Evolutionary conservation across 2,888 invertebrate genomes (phyloP).

Genomic region (Lapara coniferarum): DNA sequence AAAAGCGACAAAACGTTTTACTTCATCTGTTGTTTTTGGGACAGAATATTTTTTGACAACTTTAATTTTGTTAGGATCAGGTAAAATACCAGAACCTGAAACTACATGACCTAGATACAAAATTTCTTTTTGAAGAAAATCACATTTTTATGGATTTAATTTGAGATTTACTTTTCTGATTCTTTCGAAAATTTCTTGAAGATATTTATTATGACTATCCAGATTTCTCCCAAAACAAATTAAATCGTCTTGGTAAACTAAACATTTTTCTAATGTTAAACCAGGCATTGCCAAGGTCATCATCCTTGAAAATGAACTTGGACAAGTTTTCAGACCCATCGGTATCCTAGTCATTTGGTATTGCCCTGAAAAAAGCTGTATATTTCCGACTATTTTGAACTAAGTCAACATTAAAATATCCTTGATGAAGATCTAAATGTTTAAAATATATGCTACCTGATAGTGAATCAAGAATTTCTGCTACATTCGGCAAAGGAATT

Average conservation of each 20-base stretch:
- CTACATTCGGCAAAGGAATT: background rate
- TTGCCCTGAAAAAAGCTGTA: background rate
- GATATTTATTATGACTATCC: slow-evolving; percentile 2
- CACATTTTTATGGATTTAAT: too few relatives aligned
- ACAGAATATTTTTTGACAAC: background rate
- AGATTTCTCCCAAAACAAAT: background rate
- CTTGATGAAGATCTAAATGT: slow-evolving; percentile 1
- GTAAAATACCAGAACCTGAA: background rate
- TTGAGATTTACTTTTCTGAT: background rate
- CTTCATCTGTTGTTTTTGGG: slow-evolving; percentile 22
- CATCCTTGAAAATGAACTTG: slow-evolving; percentile 1
- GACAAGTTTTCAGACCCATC: background rate
- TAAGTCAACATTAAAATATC: slow-evolving; percentile 2
- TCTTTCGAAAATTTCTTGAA: background rate
- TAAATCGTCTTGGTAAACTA: background rate
- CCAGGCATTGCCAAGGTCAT: background rate
- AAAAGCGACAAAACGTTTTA: slow-evolving; percentile 26
- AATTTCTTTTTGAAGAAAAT: background rate
- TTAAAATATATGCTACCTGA: slow-evolving; percentile 1
- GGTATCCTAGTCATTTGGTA: background rate
- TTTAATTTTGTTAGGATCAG: too few relatives aligned
- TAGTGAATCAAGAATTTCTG: slow-evolving; percentile 6
- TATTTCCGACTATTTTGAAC: background rate
- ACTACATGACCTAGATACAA: slow-evolving; percentile 2
- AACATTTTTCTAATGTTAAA: background rate